A percentile compares a stretch with the other conserved stretches of the same genome.
Evolutionary conservation across 2,113 vertebrate species (phyloP).

Genomic region (Nycticebus coucang): DNA sequence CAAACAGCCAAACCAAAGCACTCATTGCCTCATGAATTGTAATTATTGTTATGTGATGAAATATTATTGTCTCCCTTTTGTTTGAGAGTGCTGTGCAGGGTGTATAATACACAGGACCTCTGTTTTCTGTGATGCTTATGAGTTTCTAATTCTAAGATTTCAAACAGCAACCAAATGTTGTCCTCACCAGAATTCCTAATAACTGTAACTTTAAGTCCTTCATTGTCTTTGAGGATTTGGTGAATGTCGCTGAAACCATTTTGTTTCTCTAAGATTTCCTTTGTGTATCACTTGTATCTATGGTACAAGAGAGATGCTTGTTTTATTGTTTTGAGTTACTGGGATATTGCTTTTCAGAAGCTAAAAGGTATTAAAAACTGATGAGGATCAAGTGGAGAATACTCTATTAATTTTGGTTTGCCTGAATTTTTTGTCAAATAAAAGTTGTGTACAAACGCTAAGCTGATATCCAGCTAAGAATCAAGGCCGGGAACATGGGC

Average conservation of each 20-base stretch:
- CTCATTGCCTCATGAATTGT: neutral
- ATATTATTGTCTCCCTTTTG: neutral
- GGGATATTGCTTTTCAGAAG: slow-evolving; percentile 1
- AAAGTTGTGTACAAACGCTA: neutral
- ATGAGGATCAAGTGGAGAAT: neutral
- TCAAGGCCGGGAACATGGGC: neutral
- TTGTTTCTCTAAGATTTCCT: neutral
- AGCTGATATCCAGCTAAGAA: neutral
- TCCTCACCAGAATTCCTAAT: neutral
- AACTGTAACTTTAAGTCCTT: neutral
- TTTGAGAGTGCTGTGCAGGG: neutral
- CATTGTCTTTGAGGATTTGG: neutral
- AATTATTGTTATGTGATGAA: neutral
- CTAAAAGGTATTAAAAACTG: neutral
- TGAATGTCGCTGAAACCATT: neutral
- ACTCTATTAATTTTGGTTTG: slow-evolving; percentile 1
- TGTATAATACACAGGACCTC: neutral
- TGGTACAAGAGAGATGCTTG: neutral
- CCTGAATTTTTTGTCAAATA: neutral
- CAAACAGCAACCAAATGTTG: neutral
- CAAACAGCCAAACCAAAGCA: no score
- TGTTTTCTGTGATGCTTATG: neutral
- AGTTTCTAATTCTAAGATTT: neutral
- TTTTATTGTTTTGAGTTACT: slow-evolving; percentile 20
- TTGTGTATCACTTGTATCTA: neutral